Conservation (phyloP, 2,113 vertebrate species). For the Stomatorhinus ivindoensis region DNA sequence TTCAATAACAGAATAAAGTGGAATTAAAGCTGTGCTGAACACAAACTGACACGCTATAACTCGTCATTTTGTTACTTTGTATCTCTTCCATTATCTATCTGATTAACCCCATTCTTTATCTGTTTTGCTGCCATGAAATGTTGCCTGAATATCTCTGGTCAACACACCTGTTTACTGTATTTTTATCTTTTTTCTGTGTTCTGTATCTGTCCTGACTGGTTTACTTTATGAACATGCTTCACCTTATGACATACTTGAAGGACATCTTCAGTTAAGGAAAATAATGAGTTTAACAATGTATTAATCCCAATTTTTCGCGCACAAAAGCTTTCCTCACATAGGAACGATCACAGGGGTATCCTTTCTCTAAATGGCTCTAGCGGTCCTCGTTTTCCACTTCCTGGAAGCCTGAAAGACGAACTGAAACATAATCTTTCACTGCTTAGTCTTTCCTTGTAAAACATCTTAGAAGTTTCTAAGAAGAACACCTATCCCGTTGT, state of each 20-base stretch:
- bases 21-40: not conserved
- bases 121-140: not conserved
- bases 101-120: not conserved
- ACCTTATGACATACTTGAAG: not conserved
- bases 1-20: not conserved
- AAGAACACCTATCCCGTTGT: not conserved
- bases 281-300: not conserved
- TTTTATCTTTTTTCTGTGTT: not conserved
- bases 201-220: not conserved
- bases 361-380: not conserved
- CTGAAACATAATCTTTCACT: not conserved
- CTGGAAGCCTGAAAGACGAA: not conserved
- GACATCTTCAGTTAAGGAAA: not conserved
- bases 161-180: not conserved
- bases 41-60: not conserved
- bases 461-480: not conserved
- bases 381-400: not conserved
- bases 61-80: not conserved
- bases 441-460: not conserved
- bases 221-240: not conserved
- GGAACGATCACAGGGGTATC: not conserved
- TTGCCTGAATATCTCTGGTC: not conserved
- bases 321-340: not conserved
- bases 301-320: conserved; percentile 3
- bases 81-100: not conserved